A percentile compares a stretch with the other conserved stretches of the same genome.
These are phyloP conservation scores for Ovis canadensis DNA, from an alignment of 2,113 vertebrate species.

Conservation along the genomic window DNA sequence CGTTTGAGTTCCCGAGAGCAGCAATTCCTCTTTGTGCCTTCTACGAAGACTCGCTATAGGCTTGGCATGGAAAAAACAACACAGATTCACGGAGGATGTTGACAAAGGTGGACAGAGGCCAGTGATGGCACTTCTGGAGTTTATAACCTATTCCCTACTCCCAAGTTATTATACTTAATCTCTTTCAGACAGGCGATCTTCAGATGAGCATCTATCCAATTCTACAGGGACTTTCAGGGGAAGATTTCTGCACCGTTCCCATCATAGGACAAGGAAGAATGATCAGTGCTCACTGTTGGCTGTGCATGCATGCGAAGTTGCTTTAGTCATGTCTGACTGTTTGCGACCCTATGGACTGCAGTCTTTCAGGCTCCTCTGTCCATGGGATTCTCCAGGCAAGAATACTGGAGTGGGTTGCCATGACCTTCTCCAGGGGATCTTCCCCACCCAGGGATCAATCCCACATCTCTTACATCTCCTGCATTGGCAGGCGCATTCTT, in stretches of 20 bases:
- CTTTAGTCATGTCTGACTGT: neutral
- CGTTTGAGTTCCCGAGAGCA: neutral
- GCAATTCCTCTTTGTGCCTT: conserved; percentile 16
- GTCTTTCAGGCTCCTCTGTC: neutral
- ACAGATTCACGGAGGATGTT: neutral
- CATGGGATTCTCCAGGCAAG: neutral
- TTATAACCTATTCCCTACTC: neutral
- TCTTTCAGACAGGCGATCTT: conserved; percentile 15
- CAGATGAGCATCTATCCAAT: neutral
- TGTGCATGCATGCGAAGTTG: neutral
- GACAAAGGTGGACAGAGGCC: conserved; percentile 9
- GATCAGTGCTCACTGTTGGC: neutral
- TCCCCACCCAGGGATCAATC: neutral
- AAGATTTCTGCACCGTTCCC: neutral
- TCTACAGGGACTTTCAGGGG: neutral
- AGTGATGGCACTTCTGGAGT: neutral
- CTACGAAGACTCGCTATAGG: conserved; percentile 45
- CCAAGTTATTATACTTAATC: neutral
- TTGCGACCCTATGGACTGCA: neutral
- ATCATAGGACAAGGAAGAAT: neutral
- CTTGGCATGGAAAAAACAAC: neutral
- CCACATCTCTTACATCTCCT: neutral
- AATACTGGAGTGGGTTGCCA: neutral
- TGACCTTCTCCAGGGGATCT: neutral
- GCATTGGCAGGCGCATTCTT: neutral